Conservation (phyloP, 1,140 invertebrate species). For the Drosophila navojoa region DNA sequence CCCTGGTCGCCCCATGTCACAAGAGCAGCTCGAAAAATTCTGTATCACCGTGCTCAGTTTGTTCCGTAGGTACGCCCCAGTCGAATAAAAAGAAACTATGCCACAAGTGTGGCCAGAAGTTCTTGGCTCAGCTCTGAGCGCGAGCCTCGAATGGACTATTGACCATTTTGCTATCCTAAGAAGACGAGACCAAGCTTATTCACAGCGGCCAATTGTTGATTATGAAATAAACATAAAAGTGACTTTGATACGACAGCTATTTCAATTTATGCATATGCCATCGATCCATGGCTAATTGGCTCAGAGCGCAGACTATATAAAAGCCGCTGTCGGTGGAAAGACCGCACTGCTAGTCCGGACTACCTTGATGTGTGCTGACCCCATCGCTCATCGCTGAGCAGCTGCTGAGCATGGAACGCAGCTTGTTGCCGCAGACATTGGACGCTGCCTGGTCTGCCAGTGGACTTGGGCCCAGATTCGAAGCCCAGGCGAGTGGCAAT, state of each 20-base stretch:
- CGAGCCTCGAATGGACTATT: too few relatives aligned
- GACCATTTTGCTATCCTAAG: neutral
- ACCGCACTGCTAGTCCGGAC: constrained; percentile 16
- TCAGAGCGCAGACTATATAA: constrained; percentile 56
- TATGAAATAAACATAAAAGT: constrained; percentile 23
- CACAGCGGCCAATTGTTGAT: neutral
- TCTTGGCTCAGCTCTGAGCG: constrained; percentile 38
- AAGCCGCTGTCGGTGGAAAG: neutral
- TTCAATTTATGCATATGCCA: constrained; percentile 5
- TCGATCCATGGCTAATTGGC: constrained; percentile 52
- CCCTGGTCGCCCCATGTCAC: neutral
- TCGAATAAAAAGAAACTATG: constrained; percentile 40
- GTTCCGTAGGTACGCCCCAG: neutral
- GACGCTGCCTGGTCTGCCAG: constrained; percentile 22
- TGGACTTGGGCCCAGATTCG: constrained; percentile 46
- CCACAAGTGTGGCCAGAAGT: constrained; percentile 55
- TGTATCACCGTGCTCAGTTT: neutral
- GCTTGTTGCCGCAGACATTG: constrained; percentile 43
- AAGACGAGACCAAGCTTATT: neutral
- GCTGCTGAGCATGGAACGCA: constrained; percentile 63
- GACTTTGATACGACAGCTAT: constrained; percentile 51
- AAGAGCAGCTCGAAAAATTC: neutral
- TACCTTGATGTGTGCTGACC: constrained; percentile 37
- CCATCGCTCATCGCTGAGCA: constrained; percentile 6
- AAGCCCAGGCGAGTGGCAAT: constrained; percentile 61